Percentiles rank a stretch among this genome's conserved stretches.
phyloP scores from a whole-genome alignment of 2,797 vertebrate species.

The Podarcis siculus region DNA sequence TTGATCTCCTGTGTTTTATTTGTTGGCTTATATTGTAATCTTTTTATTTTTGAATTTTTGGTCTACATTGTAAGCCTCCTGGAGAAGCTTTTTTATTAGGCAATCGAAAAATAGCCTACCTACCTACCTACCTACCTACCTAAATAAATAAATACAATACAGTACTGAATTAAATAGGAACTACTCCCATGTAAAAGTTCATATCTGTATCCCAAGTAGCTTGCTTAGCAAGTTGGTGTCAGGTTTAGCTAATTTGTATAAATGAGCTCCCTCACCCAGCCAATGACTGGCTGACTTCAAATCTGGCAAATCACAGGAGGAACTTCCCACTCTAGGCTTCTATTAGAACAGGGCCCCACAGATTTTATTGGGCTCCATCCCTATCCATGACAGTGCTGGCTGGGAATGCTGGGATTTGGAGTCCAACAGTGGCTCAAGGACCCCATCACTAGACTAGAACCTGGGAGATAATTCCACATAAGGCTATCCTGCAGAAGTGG shows the following conservation, averaged over 20 bases:
- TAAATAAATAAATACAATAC: not conserved
- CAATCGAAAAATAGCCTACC: not conserved
- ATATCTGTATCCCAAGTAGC: not conserved
- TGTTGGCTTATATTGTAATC: not conserved
- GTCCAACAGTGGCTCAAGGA: not conserved
- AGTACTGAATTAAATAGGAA: not conserved
- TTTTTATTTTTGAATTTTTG: not conserved
- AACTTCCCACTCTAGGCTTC: not conserved
- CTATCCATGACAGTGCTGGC: not conserved
- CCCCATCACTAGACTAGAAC: not conserved
- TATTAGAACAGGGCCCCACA: too few species aligned
- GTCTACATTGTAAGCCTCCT: not conserved
- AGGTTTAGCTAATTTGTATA: not conserved
- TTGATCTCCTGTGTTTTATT: not conserved
- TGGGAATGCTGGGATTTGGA: not conserved
- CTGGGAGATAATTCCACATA: not conserved
- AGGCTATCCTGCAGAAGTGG: too few species aligned
- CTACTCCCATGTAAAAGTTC: not conserved
- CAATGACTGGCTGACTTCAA: not conserved
- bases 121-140: too few species aligned
- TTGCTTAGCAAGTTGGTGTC: not conserved
- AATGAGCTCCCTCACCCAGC: not conserved
- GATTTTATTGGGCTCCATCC: too few species aligned
- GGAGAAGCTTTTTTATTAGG: not conserved
- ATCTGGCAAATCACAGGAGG: not conserved